Percentiles rank a stretch among this genome's conserved stretches.
Evolutionary conservation across 2,888 invertebrate species (phyloP).

Genomic region (Noctuana brunneofusca): DNA sequence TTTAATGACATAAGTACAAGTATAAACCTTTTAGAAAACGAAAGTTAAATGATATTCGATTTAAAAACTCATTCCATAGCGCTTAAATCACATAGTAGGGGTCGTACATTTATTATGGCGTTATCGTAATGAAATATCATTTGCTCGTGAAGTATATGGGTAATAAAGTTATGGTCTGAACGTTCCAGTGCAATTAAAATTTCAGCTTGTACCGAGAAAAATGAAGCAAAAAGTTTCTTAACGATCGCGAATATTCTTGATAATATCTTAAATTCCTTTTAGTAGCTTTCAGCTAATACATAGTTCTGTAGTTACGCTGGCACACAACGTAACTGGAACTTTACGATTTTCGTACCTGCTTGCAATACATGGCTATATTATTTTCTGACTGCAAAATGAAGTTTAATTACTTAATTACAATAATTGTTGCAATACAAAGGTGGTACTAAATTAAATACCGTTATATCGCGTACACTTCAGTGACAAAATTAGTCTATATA

Average conservation of each 20-base stretch:
- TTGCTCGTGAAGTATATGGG: constrained; percentile 41
- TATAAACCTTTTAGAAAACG: not conserved
- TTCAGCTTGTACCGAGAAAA: constrained; percentile 28
- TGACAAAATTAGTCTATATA: too few relatives aligned
- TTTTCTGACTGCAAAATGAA: too few relatives aligned
- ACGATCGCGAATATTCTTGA: constrained; percentile 22
- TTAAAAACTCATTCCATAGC: not conserved
- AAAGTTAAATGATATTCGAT: not conserved
- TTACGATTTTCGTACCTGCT: not conserved
- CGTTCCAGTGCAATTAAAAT: constrained; percentile 30
- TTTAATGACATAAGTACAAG: too few relatives aligned
- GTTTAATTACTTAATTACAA: too few relatives aligned
- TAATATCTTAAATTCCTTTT: constrained; percentile 21
- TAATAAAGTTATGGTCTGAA: constrained; percentile 35
- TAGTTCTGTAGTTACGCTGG: not conserved
- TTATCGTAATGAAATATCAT: constrained; percentile 51
- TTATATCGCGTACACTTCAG: too few relatives aligned
- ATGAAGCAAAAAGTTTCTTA: constrained; percentile 25
- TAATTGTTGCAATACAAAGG: too few relatives aligned
- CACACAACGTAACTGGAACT: not conserved
- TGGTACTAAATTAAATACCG: too few relatives aligned
- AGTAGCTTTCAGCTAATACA: constrained; percentile 21
- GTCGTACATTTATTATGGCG: constrained; percentile 44
- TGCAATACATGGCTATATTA: not conserved
- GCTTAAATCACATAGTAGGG: constrained; percentile 25